Base-by-base conservation (phyloP, 37 sponge, comb jelly and placozoan species). In the Ianthella basta region DNA sequence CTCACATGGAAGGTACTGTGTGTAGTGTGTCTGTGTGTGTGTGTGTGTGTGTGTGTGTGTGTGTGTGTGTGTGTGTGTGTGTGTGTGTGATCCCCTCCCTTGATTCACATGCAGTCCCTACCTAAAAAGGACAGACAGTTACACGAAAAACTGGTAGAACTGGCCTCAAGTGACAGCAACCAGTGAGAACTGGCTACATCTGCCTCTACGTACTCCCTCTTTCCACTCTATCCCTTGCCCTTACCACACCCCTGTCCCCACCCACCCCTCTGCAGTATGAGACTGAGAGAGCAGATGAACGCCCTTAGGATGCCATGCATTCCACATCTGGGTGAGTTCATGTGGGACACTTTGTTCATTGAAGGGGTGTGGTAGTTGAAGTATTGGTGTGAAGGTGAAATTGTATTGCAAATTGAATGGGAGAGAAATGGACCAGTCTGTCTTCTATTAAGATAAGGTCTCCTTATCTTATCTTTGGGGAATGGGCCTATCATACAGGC, bases 1-100 rank as follows among this genome's bases (percentile, higher is more conserved):
- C 86, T 66, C 61, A 95, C 96, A 32, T 95, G 96, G 96, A 87
- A 72, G 82, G 90, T 89, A 55, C 29, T 41, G 25, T 69, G 34
- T 30, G 70, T 30, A 70, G 23, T 21, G 21, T 70, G 5, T 16
- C 37, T 30, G 37, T 34, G 36, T 33, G 29, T 70, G 21, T 12
- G 29, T 70, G 33, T 35, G 23, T 30, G 30, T 30, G 33, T 70
- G 23, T 33, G 4, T 70, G 20, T 70, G 36, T 34, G 36, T 27
- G 23, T 34, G 6, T 35, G 15, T 70, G 29, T 61, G 29, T 10
- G 14, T n/a, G 27, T 61, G 29, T 61, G 64, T 10, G 24, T 61
- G 29, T 61, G 27, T 10, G 24, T 61, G 10, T 61, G 24, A 6
- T 10, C 29, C 27, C 64, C 29, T 36, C 54, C 3, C 40, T 41